Base-by-base conservation (phyloP, 2,113 vertebrate genomes). In the Megalops atlanticus region DNA sequence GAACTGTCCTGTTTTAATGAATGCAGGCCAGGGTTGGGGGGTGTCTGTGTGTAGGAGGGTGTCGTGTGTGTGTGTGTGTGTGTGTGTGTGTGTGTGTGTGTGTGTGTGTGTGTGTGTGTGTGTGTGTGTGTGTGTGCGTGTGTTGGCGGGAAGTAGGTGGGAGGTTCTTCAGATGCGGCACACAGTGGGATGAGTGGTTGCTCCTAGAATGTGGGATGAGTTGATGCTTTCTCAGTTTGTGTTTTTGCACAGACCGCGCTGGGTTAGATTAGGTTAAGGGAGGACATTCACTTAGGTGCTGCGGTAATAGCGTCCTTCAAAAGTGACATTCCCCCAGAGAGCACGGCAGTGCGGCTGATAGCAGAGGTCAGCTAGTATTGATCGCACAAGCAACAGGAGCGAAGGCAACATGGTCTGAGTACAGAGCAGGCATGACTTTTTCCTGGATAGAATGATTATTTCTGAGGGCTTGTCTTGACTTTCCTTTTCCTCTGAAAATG, bases 301-400 rank as follows among this genome's bases (percentile, higher is more conserved):
- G 36, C 77, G 74, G 86, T 82, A 83, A 84, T 75, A 71, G 73
- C 24, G 80, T 84, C 87, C 89, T 89, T 91, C 84, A 85, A 12
- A 81, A 86, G 77, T 84, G 78, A 87, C 80, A 85, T 86, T 85
- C 72, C 82, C 83, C 82, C 27, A 39, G 81, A 84, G 85, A 69
- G 43, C 82, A 80, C 83, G 69, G 70, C 52, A 39, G 75, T 79
- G 80, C 83, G 84, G 83, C 82, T 79, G 80, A 87, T 74, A 84
- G 80, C 43, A 40, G 81, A 86, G 86, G 79, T 88, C 83, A 77
- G 33, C 11, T 74, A 71, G 77, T 84, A 89, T 87, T 80, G 87
- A 90, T 89, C 69, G 85, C 49, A 69, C n/a, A 76, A 85, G 70
- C 43, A 72, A 69, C 81, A 77, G 41, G 1, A 47, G 40, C 58